These are phyloP conservation scores for Dysdera silvatica DNA, from an alignment of 1,140 invertebrate species.

Conservation along the genomic window DNA sequence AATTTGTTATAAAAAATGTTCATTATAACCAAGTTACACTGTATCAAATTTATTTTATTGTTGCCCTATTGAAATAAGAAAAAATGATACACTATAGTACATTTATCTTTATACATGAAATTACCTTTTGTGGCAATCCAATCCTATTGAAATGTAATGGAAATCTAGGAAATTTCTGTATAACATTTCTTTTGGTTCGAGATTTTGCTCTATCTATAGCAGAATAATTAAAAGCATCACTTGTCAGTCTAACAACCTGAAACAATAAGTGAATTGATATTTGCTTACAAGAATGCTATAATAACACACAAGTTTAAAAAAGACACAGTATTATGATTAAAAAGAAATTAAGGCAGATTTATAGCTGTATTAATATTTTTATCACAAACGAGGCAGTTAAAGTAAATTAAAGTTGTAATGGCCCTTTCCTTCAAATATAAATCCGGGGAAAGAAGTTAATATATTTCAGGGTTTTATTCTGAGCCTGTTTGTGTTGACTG, in stretches of 20 bases:
- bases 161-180: constrained; percentile 80
- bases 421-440: too few species aligned
- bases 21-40: background rate
- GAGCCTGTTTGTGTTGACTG: too few species aligned
- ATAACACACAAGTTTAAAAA: too few species aligned
- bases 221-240: constrained; percentile 96
- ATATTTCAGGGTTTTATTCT: too few species aligned
- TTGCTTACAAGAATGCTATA: too few species aligned
- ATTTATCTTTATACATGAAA: background rate
- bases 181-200: constrained; percentile 86
- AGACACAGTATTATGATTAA: too few species aligned
- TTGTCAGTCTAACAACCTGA: constrained; percentile 77
- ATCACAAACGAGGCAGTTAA: too few species aligned
- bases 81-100: background rate
- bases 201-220: constrained; percentile 92
- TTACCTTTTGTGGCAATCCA: constrained; percentile 79
- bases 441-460: too few species aligned
- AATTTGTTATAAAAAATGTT: background rate
- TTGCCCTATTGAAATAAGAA: background rate
- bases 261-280: background rate
- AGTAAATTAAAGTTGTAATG: too few species aligned
- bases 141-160: constrained; percentile 64
- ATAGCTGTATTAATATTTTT: too few species aligned
- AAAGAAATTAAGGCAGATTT: too few species aligned
- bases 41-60: background rate